Base-by-base conservation (phyloP, 2,797 vertebrate genomes). In the Scolopax bukidnonensis region DNA sequence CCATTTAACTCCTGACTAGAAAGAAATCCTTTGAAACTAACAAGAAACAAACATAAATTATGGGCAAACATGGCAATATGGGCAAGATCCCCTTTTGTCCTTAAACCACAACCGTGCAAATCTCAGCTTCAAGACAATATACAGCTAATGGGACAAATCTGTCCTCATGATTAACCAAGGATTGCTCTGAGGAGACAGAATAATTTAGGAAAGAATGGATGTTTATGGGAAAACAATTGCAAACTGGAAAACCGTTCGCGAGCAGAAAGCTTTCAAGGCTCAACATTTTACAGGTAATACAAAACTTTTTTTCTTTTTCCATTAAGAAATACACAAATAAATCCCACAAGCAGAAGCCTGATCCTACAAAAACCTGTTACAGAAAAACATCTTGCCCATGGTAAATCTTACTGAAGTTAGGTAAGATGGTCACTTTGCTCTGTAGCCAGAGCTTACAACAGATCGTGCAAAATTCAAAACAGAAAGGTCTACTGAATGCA, bases 11-110 rank as follows among this genome's bases (percentile, higher is more conserved):
- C 84, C 51, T 23, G 36, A 65, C 68, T 93, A 59, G 43, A 76
- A 81, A 86, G 16, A 91, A 90, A 88, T n/a, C 38, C 76, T 91
- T 94, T 92, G 73, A 88, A 94, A 86, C 18, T 32, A 89, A 84
- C 3, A 64, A 65, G 18, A 57, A 64, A 71, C 23, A 88, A 90
- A 65, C 9, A 63, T 54, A 41, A 65, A 88, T 84, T 85, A 63
- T 0, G 3, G 13, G n/a, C 57, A 88, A 80, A 83, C 25, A 24
- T 1, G 4, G 18, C n/a, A 70, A 81, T 20, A 65, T 12, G 43
- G 23, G 36, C 63, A 75, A 51, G 40, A 48, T 10, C 25, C 73
- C 64, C 40, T 63, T 67, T 38, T 60, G n/a, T 57, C 71, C 32
- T 50, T 53, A n/a, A 7, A 85, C 12, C 57, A 40, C 45, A 16